A percentile compares a stretch with the other conserved stretches of the same genome.
Evolutionary conservation across 2,888 invertebrate species (phyloP).

Genomic region (Isotomurus palustris): DNA sequence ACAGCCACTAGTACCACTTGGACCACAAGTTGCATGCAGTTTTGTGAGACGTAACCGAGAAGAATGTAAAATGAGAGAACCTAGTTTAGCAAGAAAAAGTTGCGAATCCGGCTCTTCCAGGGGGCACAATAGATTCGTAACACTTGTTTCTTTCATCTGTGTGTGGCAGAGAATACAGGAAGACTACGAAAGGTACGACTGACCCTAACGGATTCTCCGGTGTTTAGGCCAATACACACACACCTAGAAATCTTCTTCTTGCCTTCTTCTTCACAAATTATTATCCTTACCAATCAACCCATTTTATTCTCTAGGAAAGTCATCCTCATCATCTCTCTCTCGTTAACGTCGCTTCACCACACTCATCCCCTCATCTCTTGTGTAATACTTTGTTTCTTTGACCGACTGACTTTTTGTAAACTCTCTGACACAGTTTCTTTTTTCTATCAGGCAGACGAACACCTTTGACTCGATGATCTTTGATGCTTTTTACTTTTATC

Average conservation of each 20-base stretch:
- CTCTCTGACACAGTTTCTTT: too few relatives aligned
- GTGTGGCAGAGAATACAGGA: conserved; percentile 17
- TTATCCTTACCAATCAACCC: neutral
- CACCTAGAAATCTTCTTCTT: neutral
- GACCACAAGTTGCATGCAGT: too few relatives aligned
- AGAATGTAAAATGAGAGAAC: neutral
- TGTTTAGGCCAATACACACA: conserved; percentile 8
- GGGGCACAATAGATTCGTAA: conserved; percentile 28
- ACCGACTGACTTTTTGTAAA: too few relatives aligned
- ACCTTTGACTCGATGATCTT: too few relatives aligned
- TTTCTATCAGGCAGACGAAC: too few relatives aligned
- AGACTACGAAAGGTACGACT: too few relatives aligned
- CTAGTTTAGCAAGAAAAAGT: conserved; percentile 30
- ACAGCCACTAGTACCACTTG: too few relatives aligned
- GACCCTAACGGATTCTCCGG: conserved; percentile 44
- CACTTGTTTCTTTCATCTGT: neutral
- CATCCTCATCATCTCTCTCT: too few relatives aligned
- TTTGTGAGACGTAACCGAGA: neutral
- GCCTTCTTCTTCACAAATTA: too few relatives aligned
- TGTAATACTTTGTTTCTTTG: neutral
- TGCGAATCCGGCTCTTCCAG: conserved; percentile 46
- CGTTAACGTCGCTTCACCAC: too few relatives aligned
- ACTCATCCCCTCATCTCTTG: neutral
- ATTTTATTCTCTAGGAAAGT: too few relatives aligned
- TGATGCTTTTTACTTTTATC: too few relatives aligned